Conservation (phyloP, 2,113 vertebrate species). For the Datnioides undecimradiatus region DNA sequence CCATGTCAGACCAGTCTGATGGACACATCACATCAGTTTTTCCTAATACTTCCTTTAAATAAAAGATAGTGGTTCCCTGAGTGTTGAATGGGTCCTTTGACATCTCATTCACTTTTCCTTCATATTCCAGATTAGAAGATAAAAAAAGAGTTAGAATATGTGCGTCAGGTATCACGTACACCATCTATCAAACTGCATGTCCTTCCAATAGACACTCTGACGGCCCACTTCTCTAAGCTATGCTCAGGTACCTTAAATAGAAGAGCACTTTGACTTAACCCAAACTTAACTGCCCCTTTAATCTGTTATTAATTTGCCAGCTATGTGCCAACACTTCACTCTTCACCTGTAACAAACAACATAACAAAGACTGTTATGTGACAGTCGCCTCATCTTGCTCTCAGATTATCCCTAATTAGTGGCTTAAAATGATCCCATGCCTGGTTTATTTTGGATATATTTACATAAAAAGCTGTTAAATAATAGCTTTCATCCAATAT, state of each 20-base stretch:
- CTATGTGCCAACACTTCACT: not conserved
- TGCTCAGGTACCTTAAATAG: not conserved
- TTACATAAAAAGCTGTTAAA: not conserved
- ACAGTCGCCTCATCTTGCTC: not conserved
- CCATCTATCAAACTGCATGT: not conserved
- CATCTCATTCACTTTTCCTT: not conserved
- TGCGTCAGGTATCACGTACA: too few species aligned
- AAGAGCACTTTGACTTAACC: not conserved
- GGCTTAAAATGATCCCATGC: not conserved
- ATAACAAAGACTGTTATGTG: conserved; percentile 1
- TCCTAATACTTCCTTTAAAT: not conserved
- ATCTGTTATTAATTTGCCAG: not conserved
- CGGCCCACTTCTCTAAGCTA: not conserved
- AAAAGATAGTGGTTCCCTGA: not conserved
- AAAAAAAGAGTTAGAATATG: not conserved
- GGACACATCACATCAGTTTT: not conserved
- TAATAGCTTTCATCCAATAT: not conserved
- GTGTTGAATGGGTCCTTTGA: not conserved
- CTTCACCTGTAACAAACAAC: not conserved
- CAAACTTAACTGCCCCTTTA: not conserved
- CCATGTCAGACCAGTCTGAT: not conserved
- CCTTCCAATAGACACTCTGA: not conserved
- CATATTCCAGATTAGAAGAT: not conserved
- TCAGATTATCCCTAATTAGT: conserved; percentile 11
- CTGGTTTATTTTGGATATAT: not conserved